A percentile compares a stretch with the other conserved stretches of the same genome.
These are phyloP conservation scores for Zosterops pallidus DNA, from an alignment of 2,113 vertebrate species.

Conservation along the genomic window DNA sequence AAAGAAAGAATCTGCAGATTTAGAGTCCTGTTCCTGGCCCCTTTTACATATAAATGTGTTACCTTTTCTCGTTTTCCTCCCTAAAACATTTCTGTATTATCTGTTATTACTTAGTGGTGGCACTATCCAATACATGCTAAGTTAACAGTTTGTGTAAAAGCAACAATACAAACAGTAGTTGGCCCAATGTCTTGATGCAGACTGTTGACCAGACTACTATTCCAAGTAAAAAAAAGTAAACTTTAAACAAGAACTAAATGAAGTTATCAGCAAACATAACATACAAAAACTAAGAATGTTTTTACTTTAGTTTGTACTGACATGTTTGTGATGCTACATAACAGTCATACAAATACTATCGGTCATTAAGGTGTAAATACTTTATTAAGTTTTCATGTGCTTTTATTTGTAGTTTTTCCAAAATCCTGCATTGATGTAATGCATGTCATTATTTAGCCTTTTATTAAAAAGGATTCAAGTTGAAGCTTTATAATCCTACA, in stretches of 20 bases:
- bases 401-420: not conserved
- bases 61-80: not conserved
- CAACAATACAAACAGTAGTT: not conserved
- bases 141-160: not conserved
- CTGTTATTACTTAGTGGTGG: not conserved
- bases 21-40: not conserved
- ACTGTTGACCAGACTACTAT: not conserved
- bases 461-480: not conserved
- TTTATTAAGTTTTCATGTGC: not conserved
- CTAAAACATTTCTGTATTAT: not conserved
- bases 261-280: not conserved
- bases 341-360: not conserved
- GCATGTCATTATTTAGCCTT: not conserved
- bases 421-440: not conserved
- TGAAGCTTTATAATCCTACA: not conserved
- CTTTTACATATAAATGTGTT: not conserved
- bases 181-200: not conserved
- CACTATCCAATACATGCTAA: fast-evolving
- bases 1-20: not conserved
- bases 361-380: not conserved
- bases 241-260: not conserved
- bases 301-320: not conserved
- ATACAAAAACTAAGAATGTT: not conserved
- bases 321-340: not conserved
- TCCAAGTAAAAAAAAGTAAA: not conserved